These are phyloP conservation scores for Erpetoichthys calabaricus DNA, from an alignment of 2,797 vertebrate genomes.

Conservation along the genomic window DNA sequence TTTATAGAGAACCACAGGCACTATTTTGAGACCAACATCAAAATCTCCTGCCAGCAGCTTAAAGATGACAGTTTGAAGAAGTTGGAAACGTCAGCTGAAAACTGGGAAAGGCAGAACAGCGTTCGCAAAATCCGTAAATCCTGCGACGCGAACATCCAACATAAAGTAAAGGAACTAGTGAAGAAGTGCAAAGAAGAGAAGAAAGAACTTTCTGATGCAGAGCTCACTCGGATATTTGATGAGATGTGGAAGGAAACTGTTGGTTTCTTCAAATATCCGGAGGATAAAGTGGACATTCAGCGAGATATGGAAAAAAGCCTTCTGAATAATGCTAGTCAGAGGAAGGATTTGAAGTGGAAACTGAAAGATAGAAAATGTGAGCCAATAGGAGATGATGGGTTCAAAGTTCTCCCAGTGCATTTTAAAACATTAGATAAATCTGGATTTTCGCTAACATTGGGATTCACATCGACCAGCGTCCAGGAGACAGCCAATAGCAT, in stretches of 20 bases:
- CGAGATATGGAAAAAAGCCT: too few species aligned
- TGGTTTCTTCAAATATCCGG: not conserved
- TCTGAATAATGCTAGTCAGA: too few species aligned
- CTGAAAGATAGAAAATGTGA: too few species aligned
- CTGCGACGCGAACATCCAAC: slow-evolving; percentile 5
- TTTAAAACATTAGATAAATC: too few species aligned
- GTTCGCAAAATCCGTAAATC: slow-evolving; percentile 6
- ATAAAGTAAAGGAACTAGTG: slow-evolving; percentile 11
- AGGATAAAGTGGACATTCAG: too few species aligned
- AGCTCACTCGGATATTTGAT: slow-evolving; percentile 9
- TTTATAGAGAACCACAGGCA: slow-evolving; percentile 16
- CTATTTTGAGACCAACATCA: slow-evolving; percentile 13
- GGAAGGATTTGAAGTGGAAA: too few species aligned
- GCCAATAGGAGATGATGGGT: too few species aligned
- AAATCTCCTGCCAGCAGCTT: slow-evolving; percentile 13
- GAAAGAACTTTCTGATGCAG: not conserved
- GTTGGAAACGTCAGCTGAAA: not conserved
- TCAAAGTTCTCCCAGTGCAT: too few species aligned
- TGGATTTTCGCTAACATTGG: too few species aligned
- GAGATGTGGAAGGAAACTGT: slow-evolving; percentile 16
- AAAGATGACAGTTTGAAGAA: slow-evolving; percentile 6
- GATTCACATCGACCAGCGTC: too few species aligned
- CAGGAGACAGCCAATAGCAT: not conserved
- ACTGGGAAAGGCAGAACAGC: slow-evolving; percentile 10
- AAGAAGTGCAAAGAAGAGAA: not conserved